Evolutionary conservation across 2,797 vertebrate species (phyloP).

Genomic region (Eulemur mongoz): DNA sequence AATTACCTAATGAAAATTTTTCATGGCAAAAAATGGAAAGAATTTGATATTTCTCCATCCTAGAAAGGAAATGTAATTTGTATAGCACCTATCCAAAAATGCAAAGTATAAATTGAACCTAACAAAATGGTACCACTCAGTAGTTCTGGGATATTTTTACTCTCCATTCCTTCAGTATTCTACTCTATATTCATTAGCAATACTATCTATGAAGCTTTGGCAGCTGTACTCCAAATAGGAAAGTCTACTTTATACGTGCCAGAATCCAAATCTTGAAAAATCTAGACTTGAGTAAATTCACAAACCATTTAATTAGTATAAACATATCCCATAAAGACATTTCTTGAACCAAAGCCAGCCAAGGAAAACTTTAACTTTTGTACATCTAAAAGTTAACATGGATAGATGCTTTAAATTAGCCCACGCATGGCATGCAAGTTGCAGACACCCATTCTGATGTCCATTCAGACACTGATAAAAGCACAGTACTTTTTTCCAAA

Average conservation of each 20-base stretch:
- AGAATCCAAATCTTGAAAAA: slow-evolving; percentile 17
- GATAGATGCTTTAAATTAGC: not conserved
- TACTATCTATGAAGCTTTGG: not conserved
- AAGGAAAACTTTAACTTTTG: not conserved
- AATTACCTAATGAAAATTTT: not conserved
- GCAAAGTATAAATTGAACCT: not conserved
- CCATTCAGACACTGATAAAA: not conserved
- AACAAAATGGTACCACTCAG: not conserved
- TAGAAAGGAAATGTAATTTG: slow-evolving; percentile 13
- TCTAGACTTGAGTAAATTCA: not conserved
- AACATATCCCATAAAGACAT: not conserved
- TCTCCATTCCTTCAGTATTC: not conserved
- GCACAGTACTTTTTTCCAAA: not conserved
- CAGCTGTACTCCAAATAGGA: not conserved
- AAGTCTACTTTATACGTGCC: not conserved
- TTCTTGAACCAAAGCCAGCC: not conserved
- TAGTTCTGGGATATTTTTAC: not conserved
- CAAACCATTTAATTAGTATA: not conserved
- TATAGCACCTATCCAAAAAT: not conserved
- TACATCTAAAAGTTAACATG: not conserved
- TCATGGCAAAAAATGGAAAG: not conserved
- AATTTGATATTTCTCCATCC: not conserved
- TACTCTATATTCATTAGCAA: not conserved
- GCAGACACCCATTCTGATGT: not conserved
- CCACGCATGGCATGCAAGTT: not conserved